Evolutionary conservation across 2,113 vertebrate genomes (phyloP).

Genomic region (Poecilia latipinna): DNA sequence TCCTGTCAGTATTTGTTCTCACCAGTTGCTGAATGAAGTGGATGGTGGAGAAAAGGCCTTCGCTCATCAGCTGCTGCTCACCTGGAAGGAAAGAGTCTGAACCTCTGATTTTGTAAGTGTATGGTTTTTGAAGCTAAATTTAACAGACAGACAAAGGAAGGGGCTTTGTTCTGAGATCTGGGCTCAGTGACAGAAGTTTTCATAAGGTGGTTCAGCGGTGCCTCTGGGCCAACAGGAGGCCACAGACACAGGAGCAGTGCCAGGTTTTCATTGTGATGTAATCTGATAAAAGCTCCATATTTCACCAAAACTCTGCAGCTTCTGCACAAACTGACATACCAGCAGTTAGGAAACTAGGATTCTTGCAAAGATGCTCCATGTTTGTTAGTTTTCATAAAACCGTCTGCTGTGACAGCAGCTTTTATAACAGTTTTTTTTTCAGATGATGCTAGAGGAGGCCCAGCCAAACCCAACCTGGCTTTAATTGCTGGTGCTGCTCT

Average conservation of each 20-base stretch:
- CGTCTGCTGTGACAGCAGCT: constrained; percentile 11
- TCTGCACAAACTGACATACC: background rate
- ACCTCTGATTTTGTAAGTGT: constrained; percentile 4
- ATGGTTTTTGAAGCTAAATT: constrained; percentile 11
- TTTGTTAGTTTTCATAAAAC: constrained; percentile 1
- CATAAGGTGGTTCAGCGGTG: constrained; percentile 20
- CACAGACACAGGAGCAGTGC: background rate
- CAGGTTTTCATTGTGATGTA: background rate
- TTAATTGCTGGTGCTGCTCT: constrained; percentile 53
- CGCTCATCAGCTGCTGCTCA: no score
- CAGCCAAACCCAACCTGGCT: constrained; percentile 56
- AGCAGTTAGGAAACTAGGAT: background rate
- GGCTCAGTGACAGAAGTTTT: constrained; percentile 38
- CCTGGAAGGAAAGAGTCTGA: background rate
- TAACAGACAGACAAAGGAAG: constrained; percentile 8
- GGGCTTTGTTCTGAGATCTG: constrained; percentile 35
- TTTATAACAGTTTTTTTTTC: background rate
- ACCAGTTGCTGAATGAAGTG: background rate
- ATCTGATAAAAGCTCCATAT: no score
- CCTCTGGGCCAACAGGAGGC: constrained; percentile 5
- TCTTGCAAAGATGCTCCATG: background rate
- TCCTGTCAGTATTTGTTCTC: no score
- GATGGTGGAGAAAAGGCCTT: background rate
- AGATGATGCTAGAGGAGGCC: constrained; percentile 17
- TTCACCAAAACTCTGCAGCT: background rate